These are phyloP conservation scores for Callinectes sapidus DNA, from an alignment of 2,888 invertebrate genomes.

Conservation along the genomic window DNA sequence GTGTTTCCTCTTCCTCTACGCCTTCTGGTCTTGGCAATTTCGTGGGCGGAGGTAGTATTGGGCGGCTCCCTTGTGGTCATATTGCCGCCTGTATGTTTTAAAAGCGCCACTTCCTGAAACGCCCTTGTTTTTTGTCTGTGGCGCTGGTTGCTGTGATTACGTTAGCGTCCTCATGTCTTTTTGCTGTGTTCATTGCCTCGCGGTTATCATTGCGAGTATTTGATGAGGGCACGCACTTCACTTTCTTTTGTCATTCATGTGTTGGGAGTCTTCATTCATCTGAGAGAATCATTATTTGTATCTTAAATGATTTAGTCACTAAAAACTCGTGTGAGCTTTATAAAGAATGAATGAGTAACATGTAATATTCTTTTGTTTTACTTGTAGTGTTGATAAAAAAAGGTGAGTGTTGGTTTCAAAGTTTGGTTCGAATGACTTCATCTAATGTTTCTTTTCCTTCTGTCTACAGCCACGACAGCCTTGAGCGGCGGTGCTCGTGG, in stretches of 20 bases:
- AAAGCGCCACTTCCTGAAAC: neutral
- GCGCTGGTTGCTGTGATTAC: neutral
- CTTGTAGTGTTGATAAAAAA: constrained; percentile 4
- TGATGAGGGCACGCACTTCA: neutral
- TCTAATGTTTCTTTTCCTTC: constrained; percentile 22
- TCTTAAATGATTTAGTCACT: neutral
- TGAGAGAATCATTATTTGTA: neutral
- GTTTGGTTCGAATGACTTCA: neutral
- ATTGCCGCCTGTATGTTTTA: neutral
- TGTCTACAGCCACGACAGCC: constrained; percentile 40
- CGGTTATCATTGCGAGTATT: neutral
- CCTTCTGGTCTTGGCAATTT: neutral
- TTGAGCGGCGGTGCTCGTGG: constrained; percentile 60
- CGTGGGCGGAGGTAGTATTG: neutral
- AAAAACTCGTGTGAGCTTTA: neutral
- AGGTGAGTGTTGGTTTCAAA: neutral
- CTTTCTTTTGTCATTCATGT: neutral
- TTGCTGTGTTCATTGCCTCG: neutral
- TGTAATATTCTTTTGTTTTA: neutral
- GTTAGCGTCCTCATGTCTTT: neutral
- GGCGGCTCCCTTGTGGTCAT: constrained; percentile 1
- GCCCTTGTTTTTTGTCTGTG: constrained; percentile 2
- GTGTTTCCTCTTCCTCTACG: neutral
- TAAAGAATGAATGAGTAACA: neutral
- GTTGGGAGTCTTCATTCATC: neutral